phyloP scores from a whole-genome alignment of 2,113 vertebrate species.

The Micronycteris hirsuta region DNA sequence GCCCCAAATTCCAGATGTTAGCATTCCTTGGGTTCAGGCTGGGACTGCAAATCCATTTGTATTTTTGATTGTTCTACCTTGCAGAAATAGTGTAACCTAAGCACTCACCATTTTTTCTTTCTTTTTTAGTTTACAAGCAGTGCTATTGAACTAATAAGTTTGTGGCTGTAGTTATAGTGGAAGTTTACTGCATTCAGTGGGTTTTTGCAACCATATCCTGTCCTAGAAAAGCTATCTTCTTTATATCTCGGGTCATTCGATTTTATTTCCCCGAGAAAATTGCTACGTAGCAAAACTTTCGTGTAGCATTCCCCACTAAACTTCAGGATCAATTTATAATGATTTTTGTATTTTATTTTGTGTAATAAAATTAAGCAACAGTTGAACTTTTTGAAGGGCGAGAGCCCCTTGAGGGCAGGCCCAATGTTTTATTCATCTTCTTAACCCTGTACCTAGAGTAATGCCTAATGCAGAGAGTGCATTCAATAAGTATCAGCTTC shows the following conservation, averaged over 20 bases:
- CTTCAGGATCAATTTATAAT: slow-evolving; percentile 38
- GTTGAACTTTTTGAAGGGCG: not conserved
- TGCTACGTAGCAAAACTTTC: slow-evolving; percentile 35
- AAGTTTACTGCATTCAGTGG: slow-evolving; percentile 8
- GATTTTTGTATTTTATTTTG: slow-evolving; percentile 11
- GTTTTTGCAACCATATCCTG: slow-evolving; percentile 13
- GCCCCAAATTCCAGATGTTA: not conserved
- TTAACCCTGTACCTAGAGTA: not conserved
- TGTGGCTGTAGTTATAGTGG: not conserved
- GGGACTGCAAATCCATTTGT: not conserved
- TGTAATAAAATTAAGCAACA: slow-evolving; percentile 33
- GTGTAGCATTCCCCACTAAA: not conserved
- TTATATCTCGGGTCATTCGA: not conserved
- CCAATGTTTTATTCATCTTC: not conserved
- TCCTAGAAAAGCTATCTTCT: slow-evolving; percentile 23
- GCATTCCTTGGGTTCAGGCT: not conserved
- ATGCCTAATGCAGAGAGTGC: not conserved
- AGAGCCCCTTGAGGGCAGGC: not conserved
- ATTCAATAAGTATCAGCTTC: not conserved
- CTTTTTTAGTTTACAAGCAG: not conserved
- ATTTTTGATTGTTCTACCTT: not conserved
- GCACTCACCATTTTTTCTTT: not conserved
- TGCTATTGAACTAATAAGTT: not conserved
- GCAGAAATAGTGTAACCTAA: not conserved
- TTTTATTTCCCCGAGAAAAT: slow-evolving; percentile 52